Evolutionary conservation across 2,797 vertebrate genomes (phyloP).

Genomic region (Chrosomus eos): DNA sequence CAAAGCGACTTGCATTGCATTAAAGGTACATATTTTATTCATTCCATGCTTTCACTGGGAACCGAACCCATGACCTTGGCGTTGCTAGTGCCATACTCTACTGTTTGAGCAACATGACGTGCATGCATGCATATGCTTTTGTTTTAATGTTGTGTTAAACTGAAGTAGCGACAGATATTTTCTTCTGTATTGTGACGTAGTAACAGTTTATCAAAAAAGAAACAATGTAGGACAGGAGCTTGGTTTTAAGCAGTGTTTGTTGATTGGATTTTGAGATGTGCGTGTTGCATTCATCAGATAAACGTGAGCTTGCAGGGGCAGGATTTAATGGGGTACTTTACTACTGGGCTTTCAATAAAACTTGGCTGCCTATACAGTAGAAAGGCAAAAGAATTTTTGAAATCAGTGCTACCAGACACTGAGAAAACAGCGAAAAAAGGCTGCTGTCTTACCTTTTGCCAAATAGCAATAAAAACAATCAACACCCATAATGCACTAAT

Average conservation of each 20-base stretch:
- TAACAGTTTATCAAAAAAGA: too few relatives aligned
- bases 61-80: neutral
- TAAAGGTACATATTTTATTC: neutral
- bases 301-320: too few relatives aligned
- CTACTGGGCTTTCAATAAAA: neutral
- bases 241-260: too few relatives aligned
- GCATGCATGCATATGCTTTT: neutral
- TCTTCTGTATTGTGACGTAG: neutral
- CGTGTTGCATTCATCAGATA: too few relatives aligned
- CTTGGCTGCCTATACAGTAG: neutral
- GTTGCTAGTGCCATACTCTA: neutral
- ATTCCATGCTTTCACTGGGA: neutral
- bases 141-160: neutral
- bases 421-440: too few relatives aligned
- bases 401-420: neutral
- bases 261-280: too few relatives aligned
- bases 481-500: neutral
- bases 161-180: neutral
- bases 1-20: too few relatives aligned
- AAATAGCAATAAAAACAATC: neutral
- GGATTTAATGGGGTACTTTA: too few relatives aligned
- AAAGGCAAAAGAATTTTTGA: too few relatives aligned
- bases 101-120: neutral
- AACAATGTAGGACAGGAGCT: too few relatives aligned
- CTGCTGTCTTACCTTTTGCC: neutral